Evolutionary conservation across 2,888 invertebrate species (phyloP).

Genomic region (Synanthedon formicaeformis): DNA sequence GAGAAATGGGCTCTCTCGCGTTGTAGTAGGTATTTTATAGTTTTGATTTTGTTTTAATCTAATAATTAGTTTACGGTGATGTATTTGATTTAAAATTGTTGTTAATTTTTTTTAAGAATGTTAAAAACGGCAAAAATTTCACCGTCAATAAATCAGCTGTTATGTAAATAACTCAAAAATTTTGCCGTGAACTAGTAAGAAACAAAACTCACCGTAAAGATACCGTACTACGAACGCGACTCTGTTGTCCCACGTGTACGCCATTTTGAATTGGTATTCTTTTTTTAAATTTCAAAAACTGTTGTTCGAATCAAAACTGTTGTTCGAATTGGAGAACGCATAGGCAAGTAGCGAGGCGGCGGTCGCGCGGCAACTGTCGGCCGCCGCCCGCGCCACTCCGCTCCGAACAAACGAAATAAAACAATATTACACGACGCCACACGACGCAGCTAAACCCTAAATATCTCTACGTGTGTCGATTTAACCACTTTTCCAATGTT

Average conservation of each 20-base stretch:
- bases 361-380: slow-evolving; percentile 33
- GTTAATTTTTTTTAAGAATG: no score
- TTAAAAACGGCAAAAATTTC: no score
- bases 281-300: background rate
- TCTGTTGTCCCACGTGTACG: slow-evolving; percentile 86
- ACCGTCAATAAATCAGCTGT: no score
- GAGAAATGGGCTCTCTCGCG: no score
- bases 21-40: no score
- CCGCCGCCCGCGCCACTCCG: slow-evolving; percentile 35
- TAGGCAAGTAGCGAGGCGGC: slow-evolving; percentile 27
- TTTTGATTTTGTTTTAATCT: no score
- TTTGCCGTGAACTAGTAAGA: no score
- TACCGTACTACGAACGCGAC: slow-evolving; percentile 85
- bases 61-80: no score
- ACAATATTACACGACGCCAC: slow-evolving; percentile 5
- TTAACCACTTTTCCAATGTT: slow-evolving; percentile 2
- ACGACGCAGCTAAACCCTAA: background rate
- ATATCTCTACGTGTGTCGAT: background rate
- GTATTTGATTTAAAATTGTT: no score
- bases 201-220: slow-evolving; percentile 78
- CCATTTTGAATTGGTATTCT: slow-evolving; percentile 59
- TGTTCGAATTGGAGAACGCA: background rate
- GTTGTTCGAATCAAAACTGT: background rate
- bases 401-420: slow-evolving; percentile 24
- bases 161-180: no score